Evolutionary conservation across 2,888 invertebrate genomes (phyloP), one percentile per base, ranked within the genome.

Genomic region (Euzophera pinguis): DNA sequence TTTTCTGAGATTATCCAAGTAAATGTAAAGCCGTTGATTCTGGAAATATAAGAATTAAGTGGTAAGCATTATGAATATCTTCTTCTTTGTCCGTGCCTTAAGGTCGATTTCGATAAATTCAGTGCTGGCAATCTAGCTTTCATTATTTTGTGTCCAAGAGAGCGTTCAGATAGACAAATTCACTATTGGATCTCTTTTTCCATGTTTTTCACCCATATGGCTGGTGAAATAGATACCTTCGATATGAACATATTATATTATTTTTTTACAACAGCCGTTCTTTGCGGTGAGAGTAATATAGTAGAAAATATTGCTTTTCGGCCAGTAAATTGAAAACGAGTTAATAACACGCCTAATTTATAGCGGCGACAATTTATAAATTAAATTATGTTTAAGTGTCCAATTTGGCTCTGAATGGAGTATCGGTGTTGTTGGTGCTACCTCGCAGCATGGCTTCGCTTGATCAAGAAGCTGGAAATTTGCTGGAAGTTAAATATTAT

Each of bases 331-430:
- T 45, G 45, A 45, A 45, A 45, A 45, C 32, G 27, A 27, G 27
- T 27, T 38, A 27, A 37, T 49, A 38, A 49, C 38, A 27, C 38
- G 37, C n/a, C 7, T 49, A 38, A 14, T 38, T 49, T 50, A 50
- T 50, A 0, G 13, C 14, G 43, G 5, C 22, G 42, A 27, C 27
- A 43, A 43, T 51, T 51, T 51, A 43, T 51, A 43, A 50, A 49
- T 41, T 50, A 41, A 32, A 50, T 42, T 42, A 38, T 7, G 12
- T 38, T 42, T 34, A 37, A 35, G 17, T 16, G 41, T 32, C 8
- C 34, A 50, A 50, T 50, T 35, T 42, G 27, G 39, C 35, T 12
- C 7, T 48, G 38, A 49, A 49, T 49, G 13, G 27, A 4, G 10
- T 14, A 41, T 41, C 29, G 39, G 27, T 13, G 16, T 16, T 49